Evolutionary conservation across 2,797 vertebrate species (phyloP), one percentile per base, ranked within the genome.

Genomic region (Bufotes viridis): DNA sequence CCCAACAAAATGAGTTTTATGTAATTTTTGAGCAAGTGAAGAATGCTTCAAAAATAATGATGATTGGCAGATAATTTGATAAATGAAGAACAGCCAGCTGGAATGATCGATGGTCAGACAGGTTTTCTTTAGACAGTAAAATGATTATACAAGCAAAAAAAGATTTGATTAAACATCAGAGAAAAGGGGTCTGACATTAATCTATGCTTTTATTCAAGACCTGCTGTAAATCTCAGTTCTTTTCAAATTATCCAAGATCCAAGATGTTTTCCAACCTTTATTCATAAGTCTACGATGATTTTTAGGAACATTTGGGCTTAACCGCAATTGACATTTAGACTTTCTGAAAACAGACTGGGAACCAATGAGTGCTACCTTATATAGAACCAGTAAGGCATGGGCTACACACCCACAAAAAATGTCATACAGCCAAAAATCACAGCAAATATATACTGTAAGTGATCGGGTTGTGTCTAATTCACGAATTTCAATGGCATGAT

Each of bases 21-120:
- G 18, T 81, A 72, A 61, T 51, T 85, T 85, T 85, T 85, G 58
- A 85, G 79, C 83, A 81, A 65, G 29, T 81, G 60, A 78, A 83
- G 14, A 84, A 87, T 70, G 81, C 58, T 84, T 79, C 63, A 88
- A 61, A 87, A 81, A 26, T 78, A 82, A 82, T 82, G 7, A 49
- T 69, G 81, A 84, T 70, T 88, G 81, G 81, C 74, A 79, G 81
- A 78, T 88, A 79, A 78, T 88, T 78, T 88, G 34, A 88, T 88
- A 83, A 88, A 84, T 84, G 26, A 79, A 57, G 70, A 87, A 55
- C 42, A 76, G 72, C 51, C 69, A 78, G 58, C 61, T 83, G 81
- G 57, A 60, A 84, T 78, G 81, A 88, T 67, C 53, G 51, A 69
- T 70, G 63, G 34, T 69, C 60, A 78, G 15, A 26, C 9, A 3